Evolutionary conservation across 2,113 vertebrate genomes (phyloP).

Genomic region (Jaculus jaculus): DNA sequence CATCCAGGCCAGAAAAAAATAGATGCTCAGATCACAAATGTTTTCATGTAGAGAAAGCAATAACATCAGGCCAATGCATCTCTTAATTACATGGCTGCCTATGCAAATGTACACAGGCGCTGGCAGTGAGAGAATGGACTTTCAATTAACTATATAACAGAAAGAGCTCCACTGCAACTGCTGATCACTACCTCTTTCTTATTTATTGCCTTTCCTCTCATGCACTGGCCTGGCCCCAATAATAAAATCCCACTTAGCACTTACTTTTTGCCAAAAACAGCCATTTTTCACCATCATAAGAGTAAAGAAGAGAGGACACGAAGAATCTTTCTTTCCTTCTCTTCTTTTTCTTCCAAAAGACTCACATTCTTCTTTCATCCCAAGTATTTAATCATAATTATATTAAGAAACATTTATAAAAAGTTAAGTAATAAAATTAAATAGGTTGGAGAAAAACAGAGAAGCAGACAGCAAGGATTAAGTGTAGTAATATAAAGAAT

Average conservation of each 20-base stretch:
- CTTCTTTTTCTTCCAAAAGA: slow-evolving; percentile 72
- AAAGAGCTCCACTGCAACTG: slow-evolving; percentile 28
- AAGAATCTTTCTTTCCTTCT: slow-evolving; percentile 53
- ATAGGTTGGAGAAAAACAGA: slow-evolving; percentile 86
- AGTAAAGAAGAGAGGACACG: slow-evolving; percentile 8
- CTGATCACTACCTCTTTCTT: slow-evolving; percentile 56
- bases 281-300: slow-evolving; percentile 70
- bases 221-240: slow-evolving; percentile 67
- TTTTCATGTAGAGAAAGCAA: not conserved
- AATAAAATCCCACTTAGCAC: slow-evolving; percentile 79
- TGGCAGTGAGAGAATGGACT: slow-evolving; percentile 1
- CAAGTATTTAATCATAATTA: slow-evolving; percentile 91
- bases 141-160: slow-evolving; percentile 39
- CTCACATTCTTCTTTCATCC: slow-evolving; percentile 80
- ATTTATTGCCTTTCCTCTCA: slow-evolving; percentile 64
- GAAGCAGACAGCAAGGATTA: slow-evolving; percentile 88
- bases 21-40: not conserved
- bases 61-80: not conserved
- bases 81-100: slow-evolving; percentile 54
- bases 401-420: slow-evolving; percentile 90
- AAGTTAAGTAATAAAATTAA: slow-evolving; percentile 89
- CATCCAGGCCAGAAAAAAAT: not conserved
- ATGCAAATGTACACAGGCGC: slow-evolving; percentile 6
- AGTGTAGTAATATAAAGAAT: slow-evolving; percentile 90
- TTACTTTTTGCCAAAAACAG: slow-evolving; percentile 72